Evolutionary conservation across 2,113 vertebrate genomes (phyloP), one percentile per base, ranked within the genome.

Genomic region (Brevimyrus niger): DNA sequence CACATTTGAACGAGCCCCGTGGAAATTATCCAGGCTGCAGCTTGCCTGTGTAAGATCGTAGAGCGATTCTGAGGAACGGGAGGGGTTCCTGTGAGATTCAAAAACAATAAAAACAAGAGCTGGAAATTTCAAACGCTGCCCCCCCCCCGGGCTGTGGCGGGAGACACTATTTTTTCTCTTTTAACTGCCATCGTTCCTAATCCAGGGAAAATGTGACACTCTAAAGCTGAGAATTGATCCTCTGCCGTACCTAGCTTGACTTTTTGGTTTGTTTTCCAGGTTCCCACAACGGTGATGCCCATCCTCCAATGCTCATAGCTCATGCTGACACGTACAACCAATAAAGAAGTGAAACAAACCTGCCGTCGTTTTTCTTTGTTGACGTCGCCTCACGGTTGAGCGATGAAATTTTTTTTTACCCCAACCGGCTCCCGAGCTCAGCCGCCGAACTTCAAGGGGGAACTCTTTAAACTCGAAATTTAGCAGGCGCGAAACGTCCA

Each of bases 341-440:
- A 85, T 89, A 69, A 87, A 76, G 58, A 86, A 89, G 82, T 73
- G 83, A 73, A 87, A 84, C 38, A 85, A 55, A 19, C 38, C 88
- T 80, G 13, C 31, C 88, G 55, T 85, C 88, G 85, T 89, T 89
- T 89, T 84, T 89, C 89, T 86, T 53, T n/a, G 83, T 17, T 89
- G 89, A 73, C 61, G 89, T 31, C 2, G 53, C 55, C 44, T 61
- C 82, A 86, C 38, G 58, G 82, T 86, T 89, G 53, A 89, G 58
- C 51, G 19, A 65, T 85, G 55, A 61, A 86, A n/a, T 89, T 89
- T 87, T 65, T 65, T 69, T 69, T 13, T 31, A 73, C 58, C 44
- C 83, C 44, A 38, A 50, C 35, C 53, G 21, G 23, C 51, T 86
- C 83, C 53, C 31, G 44, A 61, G 84, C 9, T 31, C 31, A 69